Conservation (phyloP, 2,797 vertebrate species). For the Epinephelus malabaricus region DNA sequence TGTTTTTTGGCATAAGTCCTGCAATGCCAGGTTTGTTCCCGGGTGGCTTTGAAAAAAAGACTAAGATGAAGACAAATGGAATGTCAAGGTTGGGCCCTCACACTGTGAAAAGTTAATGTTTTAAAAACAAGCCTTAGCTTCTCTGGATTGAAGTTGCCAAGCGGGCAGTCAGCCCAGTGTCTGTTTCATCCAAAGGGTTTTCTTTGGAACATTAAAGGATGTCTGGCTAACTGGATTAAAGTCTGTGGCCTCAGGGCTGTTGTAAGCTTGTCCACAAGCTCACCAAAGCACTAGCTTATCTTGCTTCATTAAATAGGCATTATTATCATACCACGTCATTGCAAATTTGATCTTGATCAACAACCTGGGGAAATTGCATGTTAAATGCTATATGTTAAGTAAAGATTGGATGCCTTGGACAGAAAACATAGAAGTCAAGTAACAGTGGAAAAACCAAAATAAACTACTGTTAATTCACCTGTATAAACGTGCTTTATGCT, state of each 20-base stretch:
- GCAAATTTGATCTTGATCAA: constrained; percentile 19
- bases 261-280: constrained; percentile 26
- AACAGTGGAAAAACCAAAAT: background rate
- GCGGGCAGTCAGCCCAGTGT: constrained; percentile 70
- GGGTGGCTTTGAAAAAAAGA: constrained; percentile 33
- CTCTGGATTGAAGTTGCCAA: constrained; percentile 63
- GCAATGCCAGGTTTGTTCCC: constrained; percentile 13
- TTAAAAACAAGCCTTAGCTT: constrained; percentile 63
- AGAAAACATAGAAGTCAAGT: background rate
- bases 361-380: background rate
- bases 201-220: constrained; percentile 23
- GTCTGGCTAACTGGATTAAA: constrained; percentile 50
- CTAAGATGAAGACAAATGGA: constrained; percentile 41
- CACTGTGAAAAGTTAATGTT: constrained; percentile 53
- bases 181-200: constrained; percentile 45
- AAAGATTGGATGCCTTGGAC: background rate
- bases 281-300: constrained; percentile 23
- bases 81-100: constrained; percentile 41
- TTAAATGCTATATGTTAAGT: background rate
- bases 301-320: constrained; percentile 33
- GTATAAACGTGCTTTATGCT: background rate
- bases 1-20: constrained; percentile 12
- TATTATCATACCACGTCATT: constrained; percentile 23
- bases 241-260: constrained; percentile 28
- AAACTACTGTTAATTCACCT: background rate